Conservation (phyloP, 2,797 vertebrate genomes). For the Ctenosaura bakeri region DNA sequence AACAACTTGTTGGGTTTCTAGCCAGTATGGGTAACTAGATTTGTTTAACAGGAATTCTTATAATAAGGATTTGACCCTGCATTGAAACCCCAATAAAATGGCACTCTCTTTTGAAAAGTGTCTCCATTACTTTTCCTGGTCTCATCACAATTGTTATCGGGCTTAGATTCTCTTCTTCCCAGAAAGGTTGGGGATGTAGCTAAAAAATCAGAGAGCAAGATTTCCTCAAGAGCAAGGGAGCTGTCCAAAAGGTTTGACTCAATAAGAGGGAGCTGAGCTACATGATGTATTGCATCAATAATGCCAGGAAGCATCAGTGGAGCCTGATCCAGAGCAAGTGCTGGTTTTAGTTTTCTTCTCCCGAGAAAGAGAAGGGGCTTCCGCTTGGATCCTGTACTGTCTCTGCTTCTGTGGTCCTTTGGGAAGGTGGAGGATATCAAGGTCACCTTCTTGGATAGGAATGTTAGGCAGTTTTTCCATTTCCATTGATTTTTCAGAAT, state of each 20-base stretch:
- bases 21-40: neutral
- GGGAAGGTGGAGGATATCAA: neutral
- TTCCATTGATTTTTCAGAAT: neutral
- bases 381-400: too few relatives aligned
- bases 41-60: neutral
- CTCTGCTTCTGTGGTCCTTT: neutral
- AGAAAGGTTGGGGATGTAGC: neutral
- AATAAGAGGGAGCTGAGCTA: neutral
- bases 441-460: neutral
- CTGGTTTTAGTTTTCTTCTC: neutral
- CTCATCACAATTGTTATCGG: neutral
- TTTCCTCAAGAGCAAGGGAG: conserved; percentile 23
- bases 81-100: neutral
- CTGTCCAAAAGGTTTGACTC: neutral
- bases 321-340: neutral
- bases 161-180: neutral
- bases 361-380: neutral
- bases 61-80: neutral
- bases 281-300: neutral
- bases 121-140: neutral
- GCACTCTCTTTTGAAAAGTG: neutral
- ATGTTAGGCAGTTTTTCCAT: too few relatives aligned
- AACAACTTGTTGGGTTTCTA: neutral
- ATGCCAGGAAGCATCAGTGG: neutral
- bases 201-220: neutral